A percentile compares a stretch with the other conserved stretches of the same genome.
Evolutionary conservation across 2,888 invertebrate genomes (phyloP).

Genomic region (Rhynchonema sp.): DNA sequence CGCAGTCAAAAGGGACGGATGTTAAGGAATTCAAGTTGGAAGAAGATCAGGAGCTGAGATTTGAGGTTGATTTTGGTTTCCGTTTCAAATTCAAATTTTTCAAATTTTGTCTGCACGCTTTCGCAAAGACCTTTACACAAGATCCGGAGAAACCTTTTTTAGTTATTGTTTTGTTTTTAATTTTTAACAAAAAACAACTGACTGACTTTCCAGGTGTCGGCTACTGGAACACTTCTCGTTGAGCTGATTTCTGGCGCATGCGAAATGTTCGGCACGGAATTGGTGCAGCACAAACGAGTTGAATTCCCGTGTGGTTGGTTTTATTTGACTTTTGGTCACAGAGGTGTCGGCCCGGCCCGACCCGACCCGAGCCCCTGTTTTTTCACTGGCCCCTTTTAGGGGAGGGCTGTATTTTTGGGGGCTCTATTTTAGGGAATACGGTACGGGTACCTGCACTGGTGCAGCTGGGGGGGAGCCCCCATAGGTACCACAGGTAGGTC

Average conservation of each 20-base stretch:
- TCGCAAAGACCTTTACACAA: too few species aligned
- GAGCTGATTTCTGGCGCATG: slow-evolving; percentile 71
- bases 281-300: slow-evolving; percentile 63
- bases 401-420: too few species aligned
- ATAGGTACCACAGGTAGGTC: too few species aligned
- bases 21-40: slow-evolving; percentile 12
- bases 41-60: slow-evolving; percentile 21
- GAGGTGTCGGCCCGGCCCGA: too few species aligned
- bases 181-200: background rate
- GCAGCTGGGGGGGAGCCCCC: too few species aligned
- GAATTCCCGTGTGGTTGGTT: slow-evolving; percentile 11
- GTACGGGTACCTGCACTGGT: too few species aligned
- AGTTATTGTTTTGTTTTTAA: background rate
- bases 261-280: slow-evolving; percentile 87
- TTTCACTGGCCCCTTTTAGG: too few species aligned
- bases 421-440: too few species aligned
- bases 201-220: slow-evolving; percentile 10
- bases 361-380: too few species aligned
- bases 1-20: background rate
- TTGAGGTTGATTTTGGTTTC: slow-evolving; percentile 12
- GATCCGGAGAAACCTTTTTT: too few species aligned
- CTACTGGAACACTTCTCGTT: slow-evolving; percentile 14
- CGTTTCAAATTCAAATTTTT: background rate
- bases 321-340: too few species aligned
- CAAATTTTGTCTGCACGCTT: background rate